Percentiles rank a stretch among this genome's conserved stretches.
Conservation (phyloP, 2,797 vertebrate genomes). For the Micromesistius poutassou region DNA sequence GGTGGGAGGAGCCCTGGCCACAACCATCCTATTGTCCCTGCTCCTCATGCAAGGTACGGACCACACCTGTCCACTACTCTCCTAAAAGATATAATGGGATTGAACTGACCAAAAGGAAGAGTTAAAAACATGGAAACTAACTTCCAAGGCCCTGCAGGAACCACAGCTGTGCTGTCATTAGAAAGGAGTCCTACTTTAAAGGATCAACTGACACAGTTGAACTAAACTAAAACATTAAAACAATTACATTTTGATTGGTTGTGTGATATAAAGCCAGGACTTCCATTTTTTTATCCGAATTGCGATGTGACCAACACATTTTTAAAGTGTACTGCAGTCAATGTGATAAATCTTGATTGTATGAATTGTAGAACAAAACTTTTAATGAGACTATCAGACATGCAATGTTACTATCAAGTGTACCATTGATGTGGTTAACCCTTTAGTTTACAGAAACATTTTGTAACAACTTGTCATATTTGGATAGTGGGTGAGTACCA, state of each 20-base stretch:
- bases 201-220: not conserved
- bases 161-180: not conserved
- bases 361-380: too few relatives aligned
- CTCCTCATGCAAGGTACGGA: slow-evolving; percentile 91
- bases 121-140: not conserved
- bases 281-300: not conserved
- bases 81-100: too few relatives aligned
- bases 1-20: slow-evolving; percentile 75
- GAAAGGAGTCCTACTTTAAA: not conserved
- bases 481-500: not conserved
- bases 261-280: not conserved
- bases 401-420: not conserved
- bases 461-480: not conserved
- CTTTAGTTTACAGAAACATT: not conserved
- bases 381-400: too few relatives aligned
- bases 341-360: not conserved
- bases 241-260: too few relatives aligned
- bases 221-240: not conserved
- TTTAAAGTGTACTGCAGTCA: not conserved
- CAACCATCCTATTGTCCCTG: slow-evolving; percentile 78
- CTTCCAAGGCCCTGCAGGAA: not conserved
- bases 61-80: too few relatives aligned
- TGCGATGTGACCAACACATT: not conserved
- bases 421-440: not conserved
- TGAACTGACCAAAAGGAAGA: too few relatives aligned